Evolutionary conservation across 2,888 invertebrate genomes (phyloP).

Genomic region (Epinotia demarniana): DNA sequence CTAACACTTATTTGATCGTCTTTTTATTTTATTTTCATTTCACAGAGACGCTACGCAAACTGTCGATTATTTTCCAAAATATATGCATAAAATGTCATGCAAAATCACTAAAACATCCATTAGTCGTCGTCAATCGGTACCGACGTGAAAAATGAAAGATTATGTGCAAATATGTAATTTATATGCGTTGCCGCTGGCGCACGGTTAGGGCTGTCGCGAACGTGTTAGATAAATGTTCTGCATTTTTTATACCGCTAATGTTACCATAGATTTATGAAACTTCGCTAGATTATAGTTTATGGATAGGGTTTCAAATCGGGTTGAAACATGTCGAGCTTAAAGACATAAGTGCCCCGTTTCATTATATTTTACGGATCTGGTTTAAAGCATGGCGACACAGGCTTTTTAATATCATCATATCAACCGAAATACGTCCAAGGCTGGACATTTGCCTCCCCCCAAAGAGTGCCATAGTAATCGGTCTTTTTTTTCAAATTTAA

Average conservation of each 20-base stretch:
- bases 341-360: too few relatives aligned
- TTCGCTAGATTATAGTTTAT: not conserved
- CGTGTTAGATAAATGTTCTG: conserved; percentile 18
- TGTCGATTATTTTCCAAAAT: not conserved
- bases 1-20: too few relatives aligned
- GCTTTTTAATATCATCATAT: too few relatives aligned
- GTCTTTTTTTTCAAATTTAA: too few relatives aligned
- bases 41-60: not conserved
- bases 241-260: conserved; percentile 29
- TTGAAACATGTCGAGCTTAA: too few relatives aligned
- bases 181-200: conserved; percentile 79
- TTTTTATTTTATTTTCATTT: not conserved
- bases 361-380: too few relatives aligned
- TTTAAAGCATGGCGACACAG: too few relatives aligned
- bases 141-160: conserved; percentile 82
- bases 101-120: conserved; percentile 42
- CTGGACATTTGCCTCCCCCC: not conserved
- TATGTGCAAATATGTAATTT: conserved; percentile 83
- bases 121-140: conserved; percentile 55
- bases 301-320: too few relatives aligned
- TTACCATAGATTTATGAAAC: not conserved
- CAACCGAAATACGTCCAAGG: not conserved
- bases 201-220: conserved; percentile 61
- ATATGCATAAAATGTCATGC: conserved; percentile 29
- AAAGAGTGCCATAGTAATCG: too few relatives aligned